phyloP scores from a whole-genome alignment of 2,797 vertebrate species.

The Sus cebifrons region DNA sequence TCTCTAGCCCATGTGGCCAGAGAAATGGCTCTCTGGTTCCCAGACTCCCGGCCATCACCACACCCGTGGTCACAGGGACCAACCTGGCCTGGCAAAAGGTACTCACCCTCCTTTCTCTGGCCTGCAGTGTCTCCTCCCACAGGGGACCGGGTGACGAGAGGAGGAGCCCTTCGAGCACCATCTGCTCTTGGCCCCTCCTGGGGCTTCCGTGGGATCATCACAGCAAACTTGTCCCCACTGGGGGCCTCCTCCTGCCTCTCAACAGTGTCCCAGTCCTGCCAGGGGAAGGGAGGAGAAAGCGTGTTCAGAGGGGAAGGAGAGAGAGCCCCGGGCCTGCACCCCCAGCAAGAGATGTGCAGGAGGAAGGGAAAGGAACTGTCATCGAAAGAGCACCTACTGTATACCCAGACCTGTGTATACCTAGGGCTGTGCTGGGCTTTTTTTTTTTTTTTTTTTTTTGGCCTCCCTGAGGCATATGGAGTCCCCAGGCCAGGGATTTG shows the following conservation, averaged over 20 bases:
- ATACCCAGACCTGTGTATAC: background rate
- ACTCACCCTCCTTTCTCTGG: slow-evolving; percentile 82
- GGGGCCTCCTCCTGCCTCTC: slow-evolving; percentile 79
- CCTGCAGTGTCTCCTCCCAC: slow-evolving; percentile 56
- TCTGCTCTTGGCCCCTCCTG: slow-evolving; percentile 84
- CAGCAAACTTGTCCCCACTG: slow-evolving; percentile 69
- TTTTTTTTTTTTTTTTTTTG: too few species aligned
- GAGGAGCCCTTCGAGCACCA: slow-evolving; percentile 81
- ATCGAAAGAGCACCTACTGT: background rate
- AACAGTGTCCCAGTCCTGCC: slow-evolving; percentile 87
- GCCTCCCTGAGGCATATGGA: too few species aligned
- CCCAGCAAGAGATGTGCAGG: background rate
- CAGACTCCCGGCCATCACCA: background rate
- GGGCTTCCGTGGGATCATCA: slow-evolving; percentile 83
- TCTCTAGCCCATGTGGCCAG: background rate
- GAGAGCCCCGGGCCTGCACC: background rate
- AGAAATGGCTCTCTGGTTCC: background rate
- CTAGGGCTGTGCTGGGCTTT: too few species aligned
- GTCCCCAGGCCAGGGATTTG: too few species aligned
- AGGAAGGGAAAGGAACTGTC: background rate
- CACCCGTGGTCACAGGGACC: background rate
- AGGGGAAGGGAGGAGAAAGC: background rate
- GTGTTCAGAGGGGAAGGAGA: background rate
- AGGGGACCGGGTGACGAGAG: slow-evolving; percentile 15
- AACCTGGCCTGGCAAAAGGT: background rate